Evolutionary conservation across 2,888 invertebrate genomes (phyloP), one percentile per base, ranked within the genome.

Genomic region (Calameuta filiformis): DNA sequence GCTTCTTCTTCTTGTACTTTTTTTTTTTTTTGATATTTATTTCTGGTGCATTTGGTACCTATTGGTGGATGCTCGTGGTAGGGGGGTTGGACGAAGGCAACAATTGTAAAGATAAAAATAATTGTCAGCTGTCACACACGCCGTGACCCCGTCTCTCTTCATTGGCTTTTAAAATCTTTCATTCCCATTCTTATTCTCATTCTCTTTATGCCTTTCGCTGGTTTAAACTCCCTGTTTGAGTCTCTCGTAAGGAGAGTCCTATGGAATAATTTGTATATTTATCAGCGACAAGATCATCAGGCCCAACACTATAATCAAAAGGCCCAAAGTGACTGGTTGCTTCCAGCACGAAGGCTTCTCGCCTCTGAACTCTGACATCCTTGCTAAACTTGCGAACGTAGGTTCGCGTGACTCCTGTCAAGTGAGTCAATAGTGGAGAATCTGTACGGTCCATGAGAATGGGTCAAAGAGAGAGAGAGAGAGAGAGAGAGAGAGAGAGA

Each of bases 101-200:
- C 56, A 56, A 56, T 56, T 56, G 56, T 56, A 23, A 56, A 23
- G 56, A 23, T 73, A 76, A 76, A 78, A 78, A 76, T 78, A 78
- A 78, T 78, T 78, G 78, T 78, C 78, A 78, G 78, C 78, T 76
- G 78, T 78, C 76, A 78, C 75, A 78, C 73, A 73, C 78, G 78
- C 76, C 76, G 56, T 78, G 78, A 78, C 76, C 76, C 78, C 73
- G 40, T 76, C 78, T 78, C 73, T 40, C 30, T n/a, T 35, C 30
- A 23, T 75, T 75, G 56, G 71, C 71, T 71, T 23, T 31, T 71
- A 34, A 31, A 34, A 71, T 71, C 71, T 31, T 31, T 33, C 71
- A 71, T 35, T 74, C 74, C 56, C 71, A 74, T 75, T 71, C 23
- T 23, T 56, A 56, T 23, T 56, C 56, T 56, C 23, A 9, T 56